phyloP scores from a whole-genome alignment of 2,113 vertebrate species.

The Dicerorhinus sumatrensis region DNA sequence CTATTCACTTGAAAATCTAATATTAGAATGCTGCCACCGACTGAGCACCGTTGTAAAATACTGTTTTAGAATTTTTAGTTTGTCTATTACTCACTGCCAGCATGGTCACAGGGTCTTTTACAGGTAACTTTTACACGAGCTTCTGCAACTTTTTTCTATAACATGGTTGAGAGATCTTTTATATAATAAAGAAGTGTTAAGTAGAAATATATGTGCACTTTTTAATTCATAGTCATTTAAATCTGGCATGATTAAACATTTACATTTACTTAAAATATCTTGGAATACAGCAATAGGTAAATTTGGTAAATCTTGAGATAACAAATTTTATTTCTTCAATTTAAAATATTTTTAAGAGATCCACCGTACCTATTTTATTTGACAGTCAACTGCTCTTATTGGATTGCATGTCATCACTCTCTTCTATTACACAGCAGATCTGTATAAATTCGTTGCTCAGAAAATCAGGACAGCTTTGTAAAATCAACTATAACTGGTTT shows the following conservation, averaged over 20 bases:
- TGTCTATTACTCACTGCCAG: neutral
- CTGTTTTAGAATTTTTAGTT: neutral
- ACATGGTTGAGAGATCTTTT: neutral
- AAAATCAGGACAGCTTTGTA: neutral
- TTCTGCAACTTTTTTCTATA: slow-evolving; percentile 1
- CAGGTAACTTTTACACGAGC: neutral
- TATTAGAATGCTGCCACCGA: neutral
- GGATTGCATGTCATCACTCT: neutral
- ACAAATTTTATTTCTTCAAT: slow-evolving; percentile 37
- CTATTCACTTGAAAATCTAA: neutral
- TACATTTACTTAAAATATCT: neutral
- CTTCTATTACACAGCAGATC: neutral
- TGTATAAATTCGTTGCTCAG: neutral
- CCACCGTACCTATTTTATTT: neutral
- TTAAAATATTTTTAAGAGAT: slow-evolving; percentile 39
- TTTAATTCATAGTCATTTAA: slow-evolving; percentile 29
- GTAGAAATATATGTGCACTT: neutral
- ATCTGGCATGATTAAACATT: neutral
- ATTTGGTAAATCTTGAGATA: slow-evolving; percentile 9
- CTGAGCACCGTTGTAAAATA: neutral
- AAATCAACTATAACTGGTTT: neutral
- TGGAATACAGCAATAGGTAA: neutral
- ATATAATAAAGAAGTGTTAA: neutral
- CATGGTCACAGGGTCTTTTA: neutral
- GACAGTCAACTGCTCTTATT: neutral